phyloP scores from a whole-genome alignment of 1,140 invertebrate genomes.

The Calosoma granatense region DNA sequence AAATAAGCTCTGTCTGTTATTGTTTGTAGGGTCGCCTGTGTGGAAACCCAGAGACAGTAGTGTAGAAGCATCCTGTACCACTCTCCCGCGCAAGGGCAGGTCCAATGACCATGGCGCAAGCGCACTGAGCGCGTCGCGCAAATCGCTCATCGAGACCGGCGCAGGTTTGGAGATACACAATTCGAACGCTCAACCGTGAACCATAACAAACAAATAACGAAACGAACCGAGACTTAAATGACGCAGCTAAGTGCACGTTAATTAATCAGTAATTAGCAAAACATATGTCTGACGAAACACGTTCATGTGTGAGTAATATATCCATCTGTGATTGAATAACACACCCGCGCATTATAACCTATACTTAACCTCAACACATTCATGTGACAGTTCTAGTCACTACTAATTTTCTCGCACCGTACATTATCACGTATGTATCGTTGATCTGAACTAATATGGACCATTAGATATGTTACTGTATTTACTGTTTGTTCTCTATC shows the following conservation, averaged over 20 bases:
- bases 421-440: no score
- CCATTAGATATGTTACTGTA: no score
- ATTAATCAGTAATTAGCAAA: constrained; percentile 5
- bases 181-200: constrained; percentile 20
- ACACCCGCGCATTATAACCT: no score
- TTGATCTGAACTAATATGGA: no score
- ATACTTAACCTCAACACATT: no score
- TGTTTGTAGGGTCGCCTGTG: constrained; percentile 74
- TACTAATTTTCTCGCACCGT: no score
- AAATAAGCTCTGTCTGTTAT: no score
- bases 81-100: constrained; percentile 35
- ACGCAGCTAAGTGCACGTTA: background rate
- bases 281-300: background rate
- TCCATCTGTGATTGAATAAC: no score
- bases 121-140: constrained; percentile 31
- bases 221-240: background rate
- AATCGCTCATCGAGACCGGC: constrained; percentile 31
- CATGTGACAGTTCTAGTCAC: no score
- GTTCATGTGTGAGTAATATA: background rate
- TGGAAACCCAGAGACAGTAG: constrained; percentile 77
- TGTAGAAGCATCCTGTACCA: constrained; percentile 34
- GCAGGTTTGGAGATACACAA: constrained; percentile 32
- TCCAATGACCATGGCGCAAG: constrained; percentile 21
- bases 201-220: background rate
- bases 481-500: no score